phyloP scores from a whole-genome alignment of 1,140 invertebrate species.

The Trissolcus basalis region DNA sequence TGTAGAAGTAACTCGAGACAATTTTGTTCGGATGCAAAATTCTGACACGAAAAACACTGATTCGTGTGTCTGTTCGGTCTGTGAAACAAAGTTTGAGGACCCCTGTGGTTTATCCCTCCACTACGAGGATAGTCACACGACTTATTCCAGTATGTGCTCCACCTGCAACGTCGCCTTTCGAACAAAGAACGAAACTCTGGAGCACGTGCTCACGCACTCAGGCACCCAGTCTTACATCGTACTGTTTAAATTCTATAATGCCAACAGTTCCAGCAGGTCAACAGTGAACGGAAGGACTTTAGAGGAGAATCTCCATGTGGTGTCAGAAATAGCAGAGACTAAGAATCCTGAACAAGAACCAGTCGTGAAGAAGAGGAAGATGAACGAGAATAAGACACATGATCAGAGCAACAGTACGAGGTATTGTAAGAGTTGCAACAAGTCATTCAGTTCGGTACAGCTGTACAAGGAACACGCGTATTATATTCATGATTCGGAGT shows the following conservation, averaged over 20 bases:
- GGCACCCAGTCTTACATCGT: background rate
- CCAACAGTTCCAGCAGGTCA: background rate
- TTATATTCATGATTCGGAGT: slow-evolving; percentile 52
- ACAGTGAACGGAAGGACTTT: no score
- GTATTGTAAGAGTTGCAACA: slow-evolving; percentile 31
- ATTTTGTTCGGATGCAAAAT: background rate
- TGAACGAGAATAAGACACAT: background rate
- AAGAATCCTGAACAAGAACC: no score
- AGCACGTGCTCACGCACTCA: slow-evolving; percentile 1
- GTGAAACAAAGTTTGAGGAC: slow-evolving; percentile 1
- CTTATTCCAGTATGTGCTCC: slow-evolving; percentile 20
- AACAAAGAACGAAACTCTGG: slow-evolving; percentile 17
- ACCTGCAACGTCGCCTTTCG: slow-evolving; percentile 7
- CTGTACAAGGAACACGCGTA: slow-evolving; percentile 53
- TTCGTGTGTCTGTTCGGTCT: slow-evolving; percentile 17
- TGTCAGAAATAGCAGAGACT: no score
- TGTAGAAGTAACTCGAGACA: background rate
- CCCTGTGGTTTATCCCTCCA: slow-evolving; percentile 9
- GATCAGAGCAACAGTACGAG: background rate
- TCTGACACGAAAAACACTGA: background rate
- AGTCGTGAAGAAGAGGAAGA: background rate
- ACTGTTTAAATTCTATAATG: background rate
- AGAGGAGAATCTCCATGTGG: no score
- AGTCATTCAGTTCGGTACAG: slow-evolving; percentile 27
- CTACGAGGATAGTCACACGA: background rate